Conservation (phyloP, 37 sponge, comb jelly and placozoan species). For the Geodia barretti region DNA sequence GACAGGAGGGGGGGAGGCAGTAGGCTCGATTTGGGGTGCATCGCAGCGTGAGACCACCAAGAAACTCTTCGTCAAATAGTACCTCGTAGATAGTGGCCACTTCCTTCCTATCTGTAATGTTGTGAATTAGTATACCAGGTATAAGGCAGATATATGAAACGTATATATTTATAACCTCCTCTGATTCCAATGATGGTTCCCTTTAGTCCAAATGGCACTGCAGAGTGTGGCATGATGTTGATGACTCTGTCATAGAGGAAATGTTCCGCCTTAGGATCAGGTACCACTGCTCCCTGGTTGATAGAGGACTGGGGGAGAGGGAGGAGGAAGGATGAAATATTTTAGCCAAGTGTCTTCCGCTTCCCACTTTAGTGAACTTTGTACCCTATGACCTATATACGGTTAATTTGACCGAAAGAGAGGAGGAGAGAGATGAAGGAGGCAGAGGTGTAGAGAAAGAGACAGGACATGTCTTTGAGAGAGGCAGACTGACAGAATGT, state of each 20-base stretch:
- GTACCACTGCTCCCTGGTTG: conserved; percentile 61
- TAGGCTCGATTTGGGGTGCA: conserved; percentile 76
- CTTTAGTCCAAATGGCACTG: conserved; percentile 86
- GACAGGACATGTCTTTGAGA: too few species aligned
- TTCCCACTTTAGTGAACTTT: too few species aligned
- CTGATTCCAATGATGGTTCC: conserved; percentile 89
- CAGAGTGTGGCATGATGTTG: conserved; percentile 66
- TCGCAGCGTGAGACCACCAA: conserved; percentile 72
- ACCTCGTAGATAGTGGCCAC: conserved; percentile 63
- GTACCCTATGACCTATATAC: too few species aligned
- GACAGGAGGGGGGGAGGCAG: conserved; percentile 65
- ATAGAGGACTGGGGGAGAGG: conserved; percentile 61
- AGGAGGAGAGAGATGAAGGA: too few species aligned
- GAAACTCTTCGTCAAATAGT: conserved; percentile 91
- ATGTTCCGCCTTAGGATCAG: conserved; percentile 76
- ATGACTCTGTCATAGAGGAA: conserved; percentile 91
- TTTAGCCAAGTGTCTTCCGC: too few species aligned
- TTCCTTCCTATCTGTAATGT: conserved; percentile 20
- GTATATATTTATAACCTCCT: conserved; percentile 27
- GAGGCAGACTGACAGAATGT: too few species aligned
- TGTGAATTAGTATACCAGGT: too few species aligned
- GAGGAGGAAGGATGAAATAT: too few species aligned
- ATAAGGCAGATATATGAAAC: too few species aligned
- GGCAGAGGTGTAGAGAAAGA: too few species aligned
- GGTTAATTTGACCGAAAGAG: too few species aligned